Evolutionary conservation across 2,888 invertebrate genomes (phyloP).

Genomic region (Tuberolachnus salignus): DNA sequence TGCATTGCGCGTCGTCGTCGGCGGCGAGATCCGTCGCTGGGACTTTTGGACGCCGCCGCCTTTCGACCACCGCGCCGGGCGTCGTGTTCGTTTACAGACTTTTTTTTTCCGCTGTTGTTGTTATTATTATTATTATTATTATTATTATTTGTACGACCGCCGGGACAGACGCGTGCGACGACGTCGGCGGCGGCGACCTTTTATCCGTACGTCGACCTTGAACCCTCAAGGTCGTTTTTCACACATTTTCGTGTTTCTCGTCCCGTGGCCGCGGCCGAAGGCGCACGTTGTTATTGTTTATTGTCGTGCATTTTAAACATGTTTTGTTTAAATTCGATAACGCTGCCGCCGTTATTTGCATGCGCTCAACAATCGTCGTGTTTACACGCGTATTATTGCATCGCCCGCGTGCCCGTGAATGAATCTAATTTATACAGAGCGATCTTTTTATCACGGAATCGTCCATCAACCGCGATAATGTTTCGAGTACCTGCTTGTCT

Average conservation of each 20-base stretch:
- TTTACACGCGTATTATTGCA: neutral
- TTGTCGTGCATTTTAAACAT: neutral
- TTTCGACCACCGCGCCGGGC: neutral
- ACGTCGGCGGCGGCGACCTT: slow-evolving; percentile 24
- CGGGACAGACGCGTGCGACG: neutral
- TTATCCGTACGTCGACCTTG: slow-evolving; percentile 37
- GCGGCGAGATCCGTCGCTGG: neutral
- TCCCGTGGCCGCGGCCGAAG: neutral
- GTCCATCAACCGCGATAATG: too few relatives aligned
- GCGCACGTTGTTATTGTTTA: neutral
- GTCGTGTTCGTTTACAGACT: neutral
- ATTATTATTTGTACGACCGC: neutral
- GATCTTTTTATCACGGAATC: too few relatives aligned
- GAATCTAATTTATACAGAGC: too few relatives aligned
- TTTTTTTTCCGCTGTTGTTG: neutral
- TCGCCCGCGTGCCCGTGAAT: neutral
- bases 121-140: too few relatives aligned
- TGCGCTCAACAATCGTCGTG: neutral
- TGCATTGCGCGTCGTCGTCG: neutral
- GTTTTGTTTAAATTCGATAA: neutral
- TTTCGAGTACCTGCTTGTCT: too few relatives aligned
- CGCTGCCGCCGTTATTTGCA: neutral
- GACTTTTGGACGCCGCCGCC: neutral
- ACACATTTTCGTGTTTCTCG: slow-evolving; percentile 13
- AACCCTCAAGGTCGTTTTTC: slow-evolving; percentile 49